Base-by-base conservation (phyloP, 2,797 vertebrate species). In the Chelon auratus region DNA sequence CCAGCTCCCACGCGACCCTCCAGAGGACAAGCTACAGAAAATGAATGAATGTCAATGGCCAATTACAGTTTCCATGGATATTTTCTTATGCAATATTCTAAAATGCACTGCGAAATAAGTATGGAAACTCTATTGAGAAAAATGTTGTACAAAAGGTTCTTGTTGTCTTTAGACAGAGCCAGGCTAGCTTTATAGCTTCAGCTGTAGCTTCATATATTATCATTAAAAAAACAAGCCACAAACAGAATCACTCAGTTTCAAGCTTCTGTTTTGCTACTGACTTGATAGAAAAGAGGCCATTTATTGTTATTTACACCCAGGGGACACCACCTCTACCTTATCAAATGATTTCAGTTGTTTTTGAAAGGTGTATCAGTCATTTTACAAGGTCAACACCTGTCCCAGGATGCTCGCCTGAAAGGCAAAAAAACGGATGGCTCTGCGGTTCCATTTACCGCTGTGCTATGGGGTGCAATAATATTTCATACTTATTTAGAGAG, bases 321-420 rank as follows among this genome's bases (percentile, higher is more conserved):
- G 20, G 30, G 39, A 54, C 13, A 26, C n/a, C 0, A 0, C 7
- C 12, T 39, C 72, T n/a, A 17, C 11, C 42, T 53, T 26, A 54
- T 84, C 60, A 54, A 53, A 74, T 10, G 2, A 18, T 45, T 68
- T 62, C 77, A 45, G 61, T 56, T 73, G n/a, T 63, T 86, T 78
- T 65, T 59, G 78, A 47, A 78, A 75, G 55, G 15, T 17, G 2
- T 37, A 87, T 75, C 11, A 7, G 61, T 80, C 64, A 58, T 68
- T 75, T 69, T 24, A 72, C 71, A 72, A 86, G 77, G 68, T 83
- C 75, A 70, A 48, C 61, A 70, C 72, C 59, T 47, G 52, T 69
- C 65, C 15, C 33, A 24, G 55, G 20, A 52, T 17, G 54, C 9
- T 33, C 9, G 75, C 54, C 18, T 36, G 50, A 61, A 9, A 47